Conservation (phyloP, 2,113 vertebrate genomes). For the Channa argus region DNA sequence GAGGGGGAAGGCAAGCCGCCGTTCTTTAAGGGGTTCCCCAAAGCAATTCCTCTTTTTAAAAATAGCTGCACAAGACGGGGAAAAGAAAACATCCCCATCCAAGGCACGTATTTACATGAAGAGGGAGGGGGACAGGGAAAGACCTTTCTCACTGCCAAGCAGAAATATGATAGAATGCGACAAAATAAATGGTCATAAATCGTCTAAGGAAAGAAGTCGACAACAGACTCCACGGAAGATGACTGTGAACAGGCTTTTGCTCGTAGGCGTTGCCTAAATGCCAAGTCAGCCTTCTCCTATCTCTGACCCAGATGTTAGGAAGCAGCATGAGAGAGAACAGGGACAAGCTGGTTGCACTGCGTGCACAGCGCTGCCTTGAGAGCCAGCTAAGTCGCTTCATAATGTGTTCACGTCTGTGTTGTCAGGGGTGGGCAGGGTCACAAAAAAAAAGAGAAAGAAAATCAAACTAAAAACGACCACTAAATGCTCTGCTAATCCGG, state of each 20-base stretch:
- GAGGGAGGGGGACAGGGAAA: too few species aligned
- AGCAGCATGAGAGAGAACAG: neutral
- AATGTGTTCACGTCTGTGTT: constrained; percentile 31
- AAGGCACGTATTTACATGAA: constrained; percentile 26
- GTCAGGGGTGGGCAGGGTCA: neutral
- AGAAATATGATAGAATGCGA: neutral
- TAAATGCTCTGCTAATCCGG: constrained; percentile 81
- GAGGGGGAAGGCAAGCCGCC: constrained; percentile 37
- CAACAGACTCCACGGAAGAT: neutral
- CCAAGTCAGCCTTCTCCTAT: constrained; percentile 16
- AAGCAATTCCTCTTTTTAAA: constrained; percentile 62
- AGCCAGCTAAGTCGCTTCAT: constrained; percentile 15
- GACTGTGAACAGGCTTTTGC: neutral
- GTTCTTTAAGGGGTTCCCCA: constrained; percentile 62
- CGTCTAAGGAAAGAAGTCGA: neutral
- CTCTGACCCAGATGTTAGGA: constrained; percentile 35
- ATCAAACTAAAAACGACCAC: constrained; percentile 47
- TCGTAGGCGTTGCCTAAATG: neutral
- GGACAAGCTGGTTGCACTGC: neutral
- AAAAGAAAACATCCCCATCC: constrained; percentile 14
- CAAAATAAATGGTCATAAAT: neutral
- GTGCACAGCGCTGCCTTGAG: constrained; percentile 4
- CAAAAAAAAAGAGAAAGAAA: constrained; percentile 28
- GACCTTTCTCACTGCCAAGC: neutral
- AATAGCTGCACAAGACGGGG: constrained; percentile 51